Conservation (phyloP, 2,888 invertebrate genomes). For the Micoletzkya japonica region DNA sequence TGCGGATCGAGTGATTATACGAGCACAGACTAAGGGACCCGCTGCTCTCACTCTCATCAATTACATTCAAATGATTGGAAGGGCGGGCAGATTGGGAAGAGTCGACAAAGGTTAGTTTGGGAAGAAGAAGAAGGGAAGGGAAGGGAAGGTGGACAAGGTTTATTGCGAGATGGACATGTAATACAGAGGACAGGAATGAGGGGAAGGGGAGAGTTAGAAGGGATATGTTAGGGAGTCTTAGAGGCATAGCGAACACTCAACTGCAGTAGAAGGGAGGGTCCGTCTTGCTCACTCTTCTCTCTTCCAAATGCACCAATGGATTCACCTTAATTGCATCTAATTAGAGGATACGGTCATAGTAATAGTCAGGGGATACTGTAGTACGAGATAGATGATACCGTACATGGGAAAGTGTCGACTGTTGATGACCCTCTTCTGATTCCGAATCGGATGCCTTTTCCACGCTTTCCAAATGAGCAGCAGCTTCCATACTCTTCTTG, state of each 20-base stretch:
- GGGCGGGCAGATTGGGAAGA: conserved; percentile 89
- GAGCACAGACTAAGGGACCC: conserved; percentile 71
- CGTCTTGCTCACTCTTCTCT: no score
- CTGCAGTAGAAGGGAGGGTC: no score
- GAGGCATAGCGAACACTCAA: no score
- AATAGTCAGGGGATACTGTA: no score
- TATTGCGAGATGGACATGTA: neutral
- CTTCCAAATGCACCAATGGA: no score
- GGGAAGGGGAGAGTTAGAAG: conserved; percentile 1
- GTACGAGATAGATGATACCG: neutral
- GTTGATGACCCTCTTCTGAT: conserved; percentile 35
- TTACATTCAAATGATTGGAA: conserved; percentile 94
- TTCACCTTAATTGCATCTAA: no score
- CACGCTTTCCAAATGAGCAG: conserved; percentile 85
- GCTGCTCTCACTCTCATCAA: conserved; percentile 65
- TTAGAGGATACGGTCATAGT: conserved; percentile 1
- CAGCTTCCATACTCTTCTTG: conserved; percentile 94
- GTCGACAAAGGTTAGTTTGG: conserved; percentile 65
- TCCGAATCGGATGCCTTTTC: conserved; percentile 48
- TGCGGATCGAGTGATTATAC: conserved; percentile 19
- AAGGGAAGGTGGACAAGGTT: neutral
- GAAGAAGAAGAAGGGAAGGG: neutral
- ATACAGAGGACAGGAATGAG: neutral
- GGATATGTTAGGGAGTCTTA: no score
- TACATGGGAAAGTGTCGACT: neutral